These are phyloP conservation scores for Spizaetus ornatus DNA, from an alignment of 2,113 vertebrate species.

Conservation along the genomic window DNA sequence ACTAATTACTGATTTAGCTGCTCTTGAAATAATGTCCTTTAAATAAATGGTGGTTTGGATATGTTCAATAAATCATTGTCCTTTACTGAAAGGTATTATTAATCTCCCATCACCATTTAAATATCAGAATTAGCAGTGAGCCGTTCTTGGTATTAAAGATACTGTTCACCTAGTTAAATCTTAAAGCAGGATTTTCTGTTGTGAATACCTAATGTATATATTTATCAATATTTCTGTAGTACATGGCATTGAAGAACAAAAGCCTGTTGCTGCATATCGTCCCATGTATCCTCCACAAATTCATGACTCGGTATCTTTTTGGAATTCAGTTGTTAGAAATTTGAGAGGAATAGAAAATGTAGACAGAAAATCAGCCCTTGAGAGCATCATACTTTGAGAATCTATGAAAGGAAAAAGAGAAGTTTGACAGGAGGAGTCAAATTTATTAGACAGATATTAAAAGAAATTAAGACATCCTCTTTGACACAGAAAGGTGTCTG, in stretches of 20 bases:
- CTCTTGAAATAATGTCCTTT: conserved; percentile 32
- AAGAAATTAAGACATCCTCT: background rate
- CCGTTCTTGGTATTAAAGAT: background rate
- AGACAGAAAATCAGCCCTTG: background rate
- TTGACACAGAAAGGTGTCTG: background rate
- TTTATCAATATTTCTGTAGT: background rate
- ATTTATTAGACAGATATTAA: background rate
- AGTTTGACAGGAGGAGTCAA: background rate
- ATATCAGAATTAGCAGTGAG: background rate
- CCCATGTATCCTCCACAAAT: background rate
- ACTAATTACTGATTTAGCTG: conserved; percentile 6
- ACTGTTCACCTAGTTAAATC: background rate
- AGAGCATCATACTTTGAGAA: background rate
- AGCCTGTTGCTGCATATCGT: background rate
- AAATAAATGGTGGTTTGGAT: background rate
- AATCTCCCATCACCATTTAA: conserved; percentile 15
- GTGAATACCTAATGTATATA: background rate
- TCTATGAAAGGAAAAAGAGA: background rate
- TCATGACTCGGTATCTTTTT: background rate
- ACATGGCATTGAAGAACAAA: background rate
- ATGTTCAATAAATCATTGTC: background rate
- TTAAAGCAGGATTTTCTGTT: background rate
- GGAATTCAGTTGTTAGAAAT: background rate
- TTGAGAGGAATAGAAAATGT: background rate
- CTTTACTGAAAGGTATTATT: background rate